Evolutionary conservation across 2,797 vertebrate species (phyloP).

Genomic region (Halcyon chelicuti): DNA sequence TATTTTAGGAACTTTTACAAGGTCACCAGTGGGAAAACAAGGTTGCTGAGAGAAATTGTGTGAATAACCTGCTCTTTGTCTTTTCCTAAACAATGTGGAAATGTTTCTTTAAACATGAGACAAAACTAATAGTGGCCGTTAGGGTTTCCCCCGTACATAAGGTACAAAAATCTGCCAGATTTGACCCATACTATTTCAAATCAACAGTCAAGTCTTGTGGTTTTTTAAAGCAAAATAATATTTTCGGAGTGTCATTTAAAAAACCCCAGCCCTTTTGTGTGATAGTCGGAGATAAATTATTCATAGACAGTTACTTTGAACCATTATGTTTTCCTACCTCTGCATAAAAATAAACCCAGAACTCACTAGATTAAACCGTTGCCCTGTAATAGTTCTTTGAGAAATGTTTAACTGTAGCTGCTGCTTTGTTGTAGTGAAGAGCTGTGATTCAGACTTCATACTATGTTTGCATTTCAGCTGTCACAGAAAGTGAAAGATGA

Average conservation of each 20-base stretch:
- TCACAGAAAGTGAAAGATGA: conserved; percentile 85
- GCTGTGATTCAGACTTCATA: conserved; percentile 53
- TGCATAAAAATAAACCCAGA: conserved; percentile 45
- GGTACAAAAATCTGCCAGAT: background rate
- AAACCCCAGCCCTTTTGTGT: background rate
- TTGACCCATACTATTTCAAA: background rate
- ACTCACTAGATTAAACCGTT: background rate
- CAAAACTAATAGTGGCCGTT: background rate
- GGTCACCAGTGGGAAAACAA: background rate
- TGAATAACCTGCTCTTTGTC: background rate
- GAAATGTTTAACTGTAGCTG: conserved; percentile 46
- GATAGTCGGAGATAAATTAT: background rate
- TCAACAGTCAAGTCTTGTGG: background rate
- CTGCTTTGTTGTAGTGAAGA: conserved; percentile 48
- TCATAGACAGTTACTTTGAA: conserved; percentile 38
- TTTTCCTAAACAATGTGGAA: background rate
- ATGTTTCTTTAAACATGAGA: background rate
- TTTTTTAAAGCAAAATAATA: background rate
- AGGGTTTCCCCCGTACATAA: background rate
- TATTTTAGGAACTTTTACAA: background rate
- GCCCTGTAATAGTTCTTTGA: conserved; percentile 3
- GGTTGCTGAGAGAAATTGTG: background rate
- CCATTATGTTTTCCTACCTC: conserved; percentile 23
- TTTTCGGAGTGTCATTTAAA: background rate
- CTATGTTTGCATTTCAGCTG: conserved; percentile 77